These are phyloP conservation scores for Trochalopteron elliotii DNA, from an alignment of 2,113 vertebrate species.

Conservation along the genomic window DNA sequence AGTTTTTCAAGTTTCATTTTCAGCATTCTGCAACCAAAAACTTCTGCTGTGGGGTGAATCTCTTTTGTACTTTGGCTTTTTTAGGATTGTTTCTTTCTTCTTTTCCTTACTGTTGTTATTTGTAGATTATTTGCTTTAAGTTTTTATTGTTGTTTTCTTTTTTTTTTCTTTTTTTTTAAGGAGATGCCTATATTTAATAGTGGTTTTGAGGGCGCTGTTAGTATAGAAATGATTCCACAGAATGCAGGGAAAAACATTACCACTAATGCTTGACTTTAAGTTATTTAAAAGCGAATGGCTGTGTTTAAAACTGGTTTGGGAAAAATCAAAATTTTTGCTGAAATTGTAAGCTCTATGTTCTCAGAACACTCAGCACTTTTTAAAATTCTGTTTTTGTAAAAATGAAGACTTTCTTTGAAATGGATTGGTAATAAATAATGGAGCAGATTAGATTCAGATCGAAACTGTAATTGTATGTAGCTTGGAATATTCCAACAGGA, in stretches of 20 bases:
- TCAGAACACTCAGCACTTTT: not conserved
- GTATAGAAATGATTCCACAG: not conserved
- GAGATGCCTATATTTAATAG: not conserved
- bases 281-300: not conserved
- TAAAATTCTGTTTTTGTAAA: not conserved
- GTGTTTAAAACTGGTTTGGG: not conserved
- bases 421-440: not conserved
- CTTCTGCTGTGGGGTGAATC: not conserved
- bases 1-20: not conserved
- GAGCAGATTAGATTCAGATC: not conserved
- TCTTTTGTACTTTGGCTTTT: not conserved
- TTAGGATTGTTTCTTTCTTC: accelerated
- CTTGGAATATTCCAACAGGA: not conserved
- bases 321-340: not conserved
- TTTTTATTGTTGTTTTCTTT: not conserved
- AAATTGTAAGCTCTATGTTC: not conserved
- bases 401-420: not conserved
- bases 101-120: not conserved
- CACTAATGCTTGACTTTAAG: not conserved
- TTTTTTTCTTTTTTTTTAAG: too few relatives aligned
- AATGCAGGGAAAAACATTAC: not conserved
- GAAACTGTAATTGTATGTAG: not conserved
- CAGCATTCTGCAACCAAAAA: not conserved
- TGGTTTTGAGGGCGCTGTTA: not conserved
- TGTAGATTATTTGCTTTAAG: not conserved